These are phyloP conservation scores for Mercenaria mercenaria DNA, from an alignment of 1,140 invertebrate genomes.

Conservation along the genomic window DNA sequence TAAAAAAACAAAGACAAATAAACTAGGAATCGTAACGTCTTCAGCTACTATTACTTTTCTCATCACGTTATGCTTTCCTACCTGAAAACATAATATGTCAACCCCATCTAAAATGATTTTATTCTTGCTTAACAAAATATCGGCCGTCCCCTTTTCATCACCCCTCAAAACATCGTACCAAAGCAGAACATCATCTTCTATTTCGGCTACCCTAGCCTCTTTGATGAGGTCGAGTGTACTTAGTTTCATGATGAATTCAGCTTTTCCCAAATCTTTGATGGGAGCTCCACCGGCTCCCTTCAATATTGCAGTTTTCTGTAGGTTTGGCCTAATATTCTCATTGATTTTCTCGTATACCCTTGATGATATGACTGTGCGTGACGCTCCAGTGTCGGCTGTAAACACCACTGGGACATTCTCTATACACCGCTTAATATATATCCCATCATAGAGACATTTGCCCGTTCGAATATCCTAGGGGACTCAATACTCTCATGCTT, in stretches of 20 bases:
- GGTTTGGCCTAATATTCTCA: neutral
- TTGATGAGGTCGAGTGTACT: neutral
- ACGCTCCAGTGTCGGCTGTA: conserved; percentile 29
- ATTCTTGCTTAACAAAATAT: conserved; percentile 1
- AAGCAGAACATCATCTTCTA: conserved; percentile 52
- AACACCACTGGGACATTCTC: neutral
- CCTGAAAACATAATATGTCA: conserved; percentile 23
- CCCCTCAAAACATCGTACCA: conserved; percentile 41
- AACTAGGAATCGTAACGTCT: neutral
- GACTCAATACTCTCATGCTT: neutral
- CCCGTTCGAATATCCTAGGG: neutral
- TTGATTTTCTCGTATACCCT: neutral
- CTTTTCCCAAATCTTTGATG: conserved; percentile 15
- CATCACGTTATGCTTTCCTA: neutral
- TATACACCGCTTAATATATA: neutral
- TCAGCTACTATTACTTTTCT: conserved; percentile 1
- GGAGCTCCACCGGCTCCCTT: conserved; percentile 2
- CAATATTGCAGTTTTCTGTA: neutral
- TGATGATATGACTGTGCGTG: conserved; percentile 16
- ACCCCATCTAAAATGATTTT: neutral
- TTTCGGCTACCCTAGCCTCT: conserved; percentile 43
- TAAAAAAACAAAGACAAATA: neutral
- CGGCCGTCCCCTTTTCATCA: neutral
- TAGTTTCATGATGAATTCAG: neutral
- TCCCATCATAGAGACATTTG: neutral